A percentile compares a stretch with the other conserved stretches of the same genome.
Conservation (phyloP, 2,888 invertebrate genomes). For the Lydus trimaculatus region DNA sequence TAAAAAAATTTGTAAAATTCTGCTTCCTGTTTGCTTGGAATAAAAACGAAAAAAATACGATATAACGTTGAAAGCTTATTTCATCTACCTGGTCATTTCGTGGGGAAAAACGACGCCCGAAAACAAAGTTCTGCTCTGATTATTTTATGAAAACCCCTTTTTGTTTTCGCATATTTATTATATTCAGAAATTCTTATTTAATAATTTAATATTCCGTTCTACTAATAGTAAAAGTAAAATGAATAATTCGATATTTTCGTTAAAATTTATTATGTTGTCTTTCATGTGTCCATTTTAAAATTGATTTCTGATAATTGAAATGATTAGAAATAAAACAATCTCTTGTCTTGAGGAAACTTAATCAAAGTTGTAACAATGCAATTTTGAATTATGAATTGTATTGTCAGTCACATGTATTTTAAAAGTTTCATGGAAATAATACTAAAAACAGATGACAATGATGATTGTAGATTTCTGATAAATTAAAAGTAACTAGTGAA, state of each 20-base stretch:
- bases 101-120: too few relatives aligned
- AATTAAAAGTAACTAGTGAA: constrained; percentile 42
- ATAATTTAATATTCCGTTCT: neutral
- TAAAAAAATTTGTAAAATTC: neutral
- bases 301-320: constrained; percentile 31
- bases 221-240: neutral
- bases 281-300: constrained; percentile 19
- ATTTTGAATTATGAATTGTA: constrained; percentile 36
- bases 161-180: neutral
- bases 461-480: constrained; percentile 37
- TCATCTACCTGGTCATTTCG: neutral
- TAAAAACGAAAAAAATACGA: too few relatives aligned
- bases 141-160: neutral
- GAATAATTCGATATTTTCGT: neutral
- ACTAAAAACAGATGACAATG: constrained; percentile 34
- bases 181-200: neutral
- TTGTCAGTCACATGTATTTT: constrained; percentile 40
- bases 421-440: constrained; percentile 4
- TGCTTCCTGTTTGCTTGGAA: too few relatives aligned
- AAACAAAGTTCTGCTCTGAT: constrained; percentile 4
- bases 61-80: too few relatives aligned
- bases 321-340: constrained; percentile 25
- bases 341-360: constrained; percentile 33
- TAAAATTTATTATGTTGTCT: neutral
- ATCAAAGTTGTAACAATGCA: constrained; percentile 34